Conservation (phyloP, 2,888 invertebrate species). For the Lydus trimaculatus region DNA sequence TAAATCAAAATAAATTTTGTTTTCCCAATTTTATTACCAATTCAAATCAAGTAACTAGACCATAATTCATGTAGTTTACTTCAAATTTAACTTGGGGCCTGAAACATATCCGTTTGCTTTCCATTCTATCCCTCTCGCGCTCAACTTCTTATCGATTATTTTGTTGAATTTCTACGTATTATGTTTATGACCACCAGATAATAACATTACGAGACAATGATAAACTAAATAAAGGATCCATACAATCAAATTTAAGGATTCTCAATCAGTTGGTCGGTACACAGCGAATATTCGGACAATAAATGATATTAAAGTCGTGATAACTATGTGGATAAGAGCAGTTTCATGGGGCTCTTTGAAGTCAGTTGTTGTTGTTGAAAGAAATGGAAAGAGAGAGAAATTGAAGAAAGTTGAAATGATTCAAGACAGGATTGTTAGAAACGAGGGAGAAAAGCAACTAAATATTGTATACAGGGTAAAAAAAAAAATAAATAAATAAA, state of each 20-base stretch:
- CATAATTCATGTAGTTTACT: slow-evolving; percentile 52
- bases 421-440: not conserved
- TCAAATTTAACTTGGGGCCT: slow-evolving; percentile 45
- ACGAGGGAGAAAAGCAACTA: not conserved
- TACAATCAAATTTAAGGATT: no score
- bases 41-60: slow-evolving; percentile 54
- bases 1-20: slow-evolving; percentile 53
- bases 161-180: slow-evolving; percentile 35
- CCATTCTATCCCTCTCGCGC: not conserved
- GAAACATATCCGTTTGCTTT: not conserved
- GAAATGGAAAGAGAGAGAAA: slow-evolving; percentile 11
- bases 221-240: not conserved
- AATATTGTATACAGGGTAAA: not conserved
- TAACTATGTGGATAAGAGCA: slow-evolving; percentile 16
- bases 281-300: slow-evolving; percentile 23
- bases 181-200: not conserved
- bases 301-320: slow-evolving; percentile 27
- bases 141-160: slow-evolving; percentile 44
- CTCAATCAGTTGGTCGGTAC: slow-evolving; percentile 4
- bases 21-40: slow-evolving; percentile 56
- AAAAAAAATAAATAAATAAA: no score
- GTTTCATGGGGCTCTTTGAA: slow-evolving; percentile 14
- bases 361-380: slow-evolving; percentile 12
- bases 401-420: not conserved
- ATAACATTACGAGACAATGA: not conserved